Base-by-base conservation (phyloP, 2,888 invertebrate genomes). In the Leptinotarsa peninsularis region DNA sequence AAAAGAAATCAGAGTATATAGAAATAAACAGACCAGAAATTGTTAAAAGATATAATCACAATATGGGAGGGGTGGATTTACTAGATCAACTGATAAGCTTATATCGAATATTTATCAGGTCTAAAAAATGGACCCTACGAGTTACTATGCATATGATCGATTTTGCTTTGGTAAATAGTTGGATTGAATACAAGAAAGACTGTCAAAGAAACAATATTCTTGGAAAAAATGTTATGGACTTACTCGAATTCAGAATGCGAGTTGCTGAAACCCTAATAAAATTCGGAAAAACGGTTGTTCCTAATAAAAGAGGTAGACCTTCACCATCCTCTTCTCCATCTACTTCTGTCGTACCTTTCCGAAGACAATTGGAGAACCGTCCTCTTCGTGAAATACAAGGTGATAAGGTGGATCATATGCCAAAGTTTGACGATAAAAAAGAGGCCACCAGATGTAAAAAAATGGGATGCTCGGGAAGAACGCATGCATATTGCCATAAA, bases 371-470 rank as follows among this genome's bases (percentile, higher is more conserved):
- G 21, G 70, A 70, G 21, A 56, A n/a, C n/a, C 63, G 71, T 43
- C 71, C 71, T 21, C 49, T 58, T 21, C 49, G 18, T 49, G 71
- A 71, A 71, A 71, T 71, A 50, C 71, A 71, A 50, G 18, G 33
- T 23, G 56, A 66, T 66, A 17, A 66, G 49, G 66, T 72, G 14
- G 66, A 72, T 66, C 72, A 72, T 66, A 71, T 66, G 66, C 72
- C 66, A 50, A 15, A 54, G 18, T 49, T 72, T 33, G 72, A 72
- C 33, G 33, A 72, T 21, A 72, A 66, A 50, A 66, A 60, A 60
- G 63, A 63, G 49, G 60, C 63, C 33, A 71, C 71, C 17, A 18
- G 63, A 21, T 71, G 71, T 27, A 63, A 71, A 49, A 23, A 49
- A 18, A n/a, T 23, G 43, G 71, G 50, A 56, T 71, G 71, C 50